Percentiles rank a stretch among this genome's conserved stretches.
These are phyloP conservation scores for Charaxes varanes DNA, from an alignment of 1,140 invertebrate genomes.

Conservation along the genomic window DNA sequence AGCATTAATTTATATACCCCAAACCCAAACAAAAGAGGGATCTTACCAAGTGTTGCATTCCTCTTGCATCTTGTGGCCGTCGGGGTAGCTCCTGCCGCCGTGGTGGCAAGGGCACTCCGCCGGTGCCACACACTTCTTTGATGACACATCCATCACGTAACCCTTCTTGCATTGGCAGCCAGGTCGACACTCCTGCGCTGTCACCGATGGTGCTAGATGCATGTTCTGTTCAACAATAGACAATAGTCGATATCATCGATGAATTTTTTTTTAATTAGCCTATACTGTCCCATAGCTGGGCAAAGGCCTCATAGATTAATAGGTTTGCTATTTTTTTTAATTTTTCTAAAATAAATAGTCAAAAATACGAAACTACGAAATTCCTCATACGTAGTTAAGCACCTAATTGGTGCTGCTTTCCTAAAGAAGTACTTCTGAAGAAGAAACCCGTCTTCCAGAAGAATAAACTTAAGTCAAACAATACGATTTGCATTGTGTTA, in stretches of 20 bases:
- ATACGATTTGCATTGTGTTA: no score
- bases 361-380: no score
- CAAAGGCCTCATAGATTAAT: no score
- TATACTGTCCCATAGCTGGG: no score
- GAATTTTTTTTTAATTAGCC: no score
- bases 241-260: not conserved
- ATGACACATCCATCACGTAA: constrained; percentile 81
- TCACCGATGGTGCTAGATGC: constrained; percentile 71
- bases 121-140: constrained; percentile 80
- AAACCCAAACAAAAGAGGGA: not conserved
- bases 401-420: no score
- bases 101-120: constrained; percentile 90
- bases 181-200: constrained; percentile 77
- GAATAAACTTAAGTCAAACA: no score
- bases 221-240: constrained; percentile 77
- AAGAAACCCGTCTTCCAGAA: no score
- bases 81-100: constrained; percentile 86
- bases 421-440: no score
- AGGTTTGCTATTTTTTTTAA: no score
- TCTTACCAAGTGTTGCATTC: constrained; percentile 89
- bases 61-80: constrained; percentile 83
- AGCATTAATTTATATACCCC: not conserved
- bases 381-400: no score
- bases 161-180: constrained; percentile 87
- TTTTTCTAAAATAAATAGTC: no score